Conservation (phyloP, 2,888 invertebrate species). For the Fragum whitleyi region DNA sequence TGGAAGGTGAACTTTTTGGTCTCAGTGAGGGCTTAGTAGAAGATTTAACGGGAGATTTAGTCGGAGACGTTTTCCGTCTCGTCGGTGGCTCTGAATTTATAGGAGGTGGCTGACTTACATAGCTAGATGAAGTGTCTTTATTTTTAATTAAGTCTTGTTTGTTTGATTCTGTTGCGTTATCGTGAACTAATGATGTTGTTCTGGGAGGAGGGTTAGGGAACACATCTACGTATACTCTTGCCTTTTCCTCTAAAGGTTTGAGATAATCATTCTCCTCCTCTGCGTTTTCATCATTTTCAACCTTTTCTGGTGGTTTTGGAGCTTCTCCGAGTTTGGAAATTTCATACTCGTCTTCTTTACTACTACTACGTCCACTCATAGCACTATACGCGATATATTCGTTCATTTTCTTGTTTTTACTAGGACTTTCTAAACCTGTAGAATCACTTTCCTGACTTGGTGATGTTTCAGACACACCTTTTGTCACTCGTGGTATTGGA, state of each 20-base stretch:
- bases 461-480: not conserved
- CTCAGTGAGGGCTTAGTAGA: constrained; percentile 14
- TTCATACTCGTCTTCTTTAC: constrained; percentile 56
- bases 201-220: constrained; percentile 56
- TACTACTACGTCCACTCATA: constrained; percentile 5
- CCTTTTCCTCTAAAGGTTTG: constrained; percentile 36
- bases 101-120: constrained; percentile 6
- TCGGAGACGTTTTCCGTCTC: not conserved
- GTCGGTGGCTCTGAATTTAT: constrained; percentile 3
- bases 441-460: constrained; percentile 12
- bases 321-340: constrained; percentile 61
- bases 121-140: constrained; percentile 25
- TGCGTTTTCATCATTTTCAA: constrained; percentile 24
- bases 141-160: constrained; percentile 13
- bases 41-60: constrained; percentile 9
- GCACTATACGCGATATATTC: constrained; percentile 25
- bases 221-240: constrained; percentile 55
- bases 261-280: constrained; percentile 52
- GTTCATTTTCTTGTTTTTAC: constrained; percentile 6
- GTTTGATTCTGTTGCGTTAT: constrained; percentile 3
- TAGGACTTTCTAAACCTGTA: not conserved
- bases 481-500: constrained; percentile 33
- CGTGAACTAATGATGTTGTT: constrained; percentile 43
- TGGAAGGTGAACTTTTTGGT: constrained; percentile 16
- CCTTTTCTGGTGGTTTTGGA: constrained; percentile 49